phyloP scores from a whole-genome alignment of 2,888 invertebrate species.

The Merodon equestris region DNA sequence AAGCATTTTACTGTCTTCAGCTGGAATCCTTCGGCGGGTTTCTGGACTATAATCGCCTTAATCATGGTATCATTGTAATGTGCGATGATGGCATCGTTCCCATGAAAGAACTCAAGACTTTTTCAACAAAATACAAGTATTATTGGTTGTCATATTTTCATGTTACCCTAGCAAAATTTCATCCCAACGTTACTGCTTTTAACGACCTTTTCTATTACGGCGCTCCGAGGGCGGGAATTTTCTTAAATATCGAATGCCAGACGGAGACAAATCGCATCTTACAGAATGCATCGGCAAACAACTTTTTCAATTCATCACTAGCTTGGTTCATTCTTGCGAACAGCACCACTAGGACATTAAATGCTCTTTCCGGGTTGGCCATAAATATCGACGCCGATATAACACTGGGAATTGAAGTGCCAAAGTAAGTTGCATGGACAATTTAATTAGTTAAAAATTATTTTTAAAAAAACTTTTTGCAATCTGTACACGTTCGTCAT shows the following conservation, averaged over 20 bases:
- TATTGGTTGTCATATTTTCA: slow-evolving; percentile 72
- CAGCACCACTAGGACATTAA: slow-evolving; percentile 14
- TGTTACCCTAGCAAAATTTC: slow-evolving; percentile 14
- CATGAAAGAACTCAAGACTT: slow-evolving; percentile 9
- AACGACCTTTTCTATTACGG: slow-evolving; percentile 70
- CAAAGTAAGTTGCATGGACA: slow-evolving; percentile 56
- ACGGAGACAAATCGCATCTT: slow-evolving; percentile 63
- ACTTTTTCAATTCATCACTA: slow-evolving; percentile 72
- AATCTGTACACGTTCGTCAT: slow-evolving; percentile 19
- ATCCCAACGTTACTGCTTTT: slow-evolving; percentile 54
- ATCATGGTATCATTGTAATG: slow-evolving; percentile 71
- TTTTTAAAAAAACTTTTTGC: slow-evolving; percentile 43
- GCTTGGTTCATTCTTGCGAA: slow-evolving; percentile 73
- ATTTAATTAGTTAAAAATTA: slow-evolving; percentile 60
- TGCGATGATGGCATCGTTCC: slow-evolving; percentile 25
- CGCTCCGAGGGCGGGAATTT: slow-evolving; percentile 72
- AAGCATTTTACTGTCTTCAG: slow-evolving; percentile 19
- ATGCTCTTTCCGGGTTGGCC: slow-evolving; percentile 43
- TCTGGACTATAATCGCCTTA: slow-evolving; percentile 72
- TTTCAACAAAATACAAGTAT: slow-evolving; percentile 52
- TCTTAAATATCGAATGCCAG: slow-evolving; percentile 65
- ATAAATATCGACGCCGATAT: slow-evolving; percentile 75
- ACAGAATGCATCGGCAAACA: slow-evolving; percentile 66
- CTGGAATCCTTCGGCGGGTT: slow-evolving; percentile 73
- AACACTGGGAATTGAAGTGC: slow-evolving; percentile 71